Evolutionary conservation across 2,113 vertebrate genomes (phyloP), one percentile per base, ranked within the genome.

Genomic region (Melanerpes aurifrons): DNA sequence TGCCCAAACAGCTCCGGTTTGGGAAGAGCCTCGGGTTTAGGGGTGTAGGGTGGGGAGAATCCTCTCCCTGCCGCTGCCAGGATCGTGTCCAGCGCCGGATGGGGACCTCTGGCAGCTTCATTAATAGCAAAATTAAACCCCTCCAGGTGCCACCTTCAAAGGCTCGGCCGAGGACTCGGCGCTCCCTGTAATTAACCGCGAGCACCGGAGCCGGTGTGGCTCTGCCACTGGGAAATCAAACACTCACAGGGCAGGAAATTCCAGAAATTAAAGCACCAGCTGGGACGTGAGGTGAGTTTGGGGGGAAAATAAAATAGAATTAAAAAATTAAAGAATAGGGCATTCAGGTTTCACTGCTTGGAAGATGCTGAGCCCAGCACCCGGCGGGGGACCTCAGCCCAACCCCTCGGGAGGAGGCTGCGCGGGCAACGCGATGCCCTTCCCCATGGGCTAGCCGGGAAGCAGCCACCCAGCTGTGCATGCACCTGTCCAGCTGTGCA

Each of bases 241-340:
- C 88, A 75, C 96, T 96, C 90, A 82, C 92, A 47, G 81, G 95
- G 86, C 93, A 96, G 93, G 93, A 96, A 94, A 96, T 94, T 94
- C 96, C 96, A 92, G 96, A 94, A 92, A 81, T 88, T 83, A 92
- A 95, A 95, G 54, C 37, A 2, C 24, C 2, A 72, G 6, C 75
- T 82, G 82, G 68, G 74, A 67, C 66, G 64, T 1, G 3, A 85
- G 72, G 69, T 91, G 82, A 86, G 76, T 87, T 94, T 87, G 88
- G 88, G 90, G 4, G 3, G 9, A 9, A 48, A 48, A 19, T 18
- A 48, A 48, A 48, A 19, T 17, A 18, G 12, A 43, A 66, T 29
- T 29, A 66, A 17, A 24, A 40, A 40, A 40, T 40, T 12, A 40
- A 40, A 40, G 40, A 40, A 25, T 1, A 15, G 53, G 64, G 68